Percentiles rank a stretch among this genome's conserved stretches.
Conservation (phyloP, 2,888 invertebrate genomes). For the Drosophila atripex region DNA sequence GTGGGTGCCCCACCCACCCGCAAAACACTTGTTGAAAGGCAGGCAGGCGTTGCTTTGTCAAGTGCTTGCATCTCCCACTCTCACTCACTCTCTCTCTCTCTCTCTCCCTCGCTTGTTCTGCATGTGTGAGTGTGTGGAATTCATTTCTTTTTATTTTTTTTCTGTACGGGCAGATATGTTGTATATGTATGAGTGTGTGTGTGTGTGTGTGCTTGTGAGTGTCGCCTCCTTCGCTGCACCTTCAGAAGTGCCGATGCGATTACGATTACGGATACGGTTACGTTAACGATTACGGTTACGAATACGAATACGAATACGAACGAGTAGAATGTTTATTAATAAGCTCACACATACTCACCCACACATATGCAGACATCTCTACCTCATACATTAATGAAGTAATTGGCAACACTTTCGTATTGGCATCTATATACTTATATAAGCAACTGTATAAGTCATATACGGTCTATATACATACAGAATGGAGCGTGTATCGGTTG, state of each 20-base stretch:
- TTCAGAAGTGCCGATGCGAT: constrained; percentile 56
- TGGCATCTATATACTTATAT: constrained; percentile 42
- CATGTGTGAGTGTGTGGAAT: constrained; percentile 1
- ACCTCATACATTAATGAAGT: constrained; percentile 79
- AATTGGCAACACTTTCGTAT: constrained; percentile 77
- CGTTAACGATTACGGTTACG: constrained; percentile 1
- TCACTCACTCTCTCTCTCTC: not conserved
- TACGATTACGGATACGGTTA: constrained; percentile 4
- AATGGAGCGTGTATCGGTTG: constrained; percentile 42
- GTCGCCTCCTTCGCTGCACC: constrained; percentile 67
- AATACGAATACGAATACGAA: constrained; percentile 48
- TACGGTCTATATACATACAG: constrained; percentile 63
- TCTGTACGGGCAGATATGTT: constrained; percentile 2
- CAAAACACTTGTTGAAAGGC: constrained; percentile 39
- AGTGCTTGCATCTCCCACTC: constrained; percentile 32
- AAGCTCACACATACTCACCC: constrained; percentile 80
- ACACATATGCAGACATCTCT: constrained; percentile 80
- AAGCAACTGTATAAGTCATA: constrained; percentile 51
- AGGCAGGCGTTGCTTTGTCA: constrained; percentile 60
- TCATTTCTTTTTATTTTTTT: not conserved
- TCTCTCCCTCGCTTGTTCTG: not conserved
- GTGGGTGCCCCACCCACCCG: constrained; percentile 7
- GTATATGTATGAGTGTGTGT: constrained; percentile 5
- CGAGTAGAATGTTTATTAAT: constrained; percentile 65
- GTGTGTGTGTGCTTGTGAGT: constrained; percentile 48